Evolutionary conservation across 2,888 invertebrate genomes (phyloP).

Genomic region (Andrena haemorrhoa): DNA sequence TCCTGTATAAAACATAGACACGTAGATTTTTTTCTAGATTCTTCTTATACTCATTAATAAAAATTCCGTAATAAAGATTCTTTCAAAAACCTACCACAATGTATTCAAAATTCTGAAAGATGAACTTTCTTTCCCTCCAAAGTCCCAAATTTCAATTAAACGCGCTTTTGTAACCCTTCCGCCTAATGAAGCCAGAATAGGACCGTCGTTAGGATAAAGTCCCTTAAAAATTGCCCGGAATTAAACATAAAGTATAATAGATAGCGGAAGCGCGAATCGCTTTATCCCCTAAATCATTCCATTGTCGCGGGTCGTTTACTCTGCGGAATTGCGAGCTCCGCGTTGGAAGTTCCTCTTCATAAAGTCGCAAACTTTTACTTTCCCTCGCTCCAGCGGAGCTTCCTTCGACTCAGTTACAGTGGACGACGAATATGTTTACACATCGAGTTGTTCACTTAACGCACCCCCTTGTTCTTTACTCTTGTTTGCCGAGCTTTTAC

Average conservation of each 20-base stretch:
- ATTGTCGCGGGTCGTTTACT: slow-evolving; percentile 49
- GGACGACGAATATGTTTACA: slow-evolving; percentile 38
- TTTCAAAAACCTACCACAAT: too few relatives aligned
- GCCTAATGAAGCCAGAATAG: too few relatives aligned
- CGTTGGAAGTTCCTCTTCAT: neutral
- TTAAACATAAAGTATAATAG: slow-evolving; percentile 22
- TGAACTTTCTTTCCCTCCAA: too few relatives aligned
- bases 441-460: slow-evolving; percentile 17
- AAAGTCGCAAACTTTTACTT: slow-evolving; percentile 37
- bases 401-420: slow-evolving; percentile 26
- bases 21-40: neutral
- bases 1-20: neutral
- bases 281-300: slow-evolving; percentile 12
- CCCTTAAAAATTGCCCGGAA: neutral
- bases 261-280: neutral
- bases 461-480: slow-evolving; percentile 26
- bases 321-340: slow-evolving; percentile 37
- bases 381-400: neutral
- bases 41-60: too few relatives aligned
- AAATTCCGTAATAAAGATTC: too few relatives aligned
- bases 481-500: slow-evolving; percentile 69
- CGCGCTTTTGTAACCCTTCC: too few relatives aligned
- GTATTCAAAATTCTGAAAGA: too few relatives aligned
- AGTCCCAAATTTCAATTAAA: too few relatives aligned
- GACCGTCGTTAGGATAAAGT: too few relatives aligned